These are phyloP conservation scores for Anneissia japonica DNA, from an alignment of 35 echinoderm and acorn worm genomes.

Conservation along the genomic window DNA sequence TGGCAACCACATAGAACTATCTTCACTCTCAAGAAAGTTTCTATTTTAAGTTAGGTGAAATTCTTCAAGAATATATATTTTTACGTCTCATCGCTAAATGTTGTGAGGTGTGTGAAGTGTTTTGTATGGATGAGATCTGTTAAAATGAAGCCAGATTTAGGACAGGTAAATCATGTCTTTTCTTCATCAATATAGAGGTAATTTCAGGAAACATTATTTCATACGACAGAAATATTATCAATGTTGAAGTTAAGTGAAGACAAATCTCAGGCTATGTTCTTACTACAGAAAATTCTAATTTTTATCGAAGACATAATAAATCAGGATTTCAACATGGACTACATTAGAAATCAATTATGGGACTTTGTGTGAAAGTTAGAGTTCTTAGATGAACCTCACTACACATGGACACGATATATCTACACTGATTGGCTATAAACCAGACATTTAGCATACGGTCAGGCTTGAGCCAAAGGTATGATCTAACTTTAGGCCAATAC, in stretches of 20 bases:
- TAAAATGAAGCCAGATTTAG: not conserved
- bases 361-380: not conserved
- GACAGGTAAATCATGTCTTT: not conserved
- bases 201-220: not conserved
- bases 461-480: not conserved
- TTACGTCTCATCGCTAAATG: not conserved
- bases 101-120: not conserved
- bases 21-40: not conserved
- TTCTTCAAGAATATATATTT: not conserved
- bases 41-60: not conserved
- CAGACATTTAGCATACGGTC: not conserved
- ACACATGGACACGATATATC: not conserved
- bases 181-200: not conserved
- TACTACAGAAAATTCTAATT: not conserved
- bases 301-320: not conserved
- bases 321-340: not conserved
- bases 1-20: not conserved
- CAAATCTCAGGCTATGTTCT: not conserved
- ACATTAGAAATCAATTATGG: not conserved
- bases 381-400: not conserved
- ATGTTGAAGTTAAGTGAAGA: not conserved
- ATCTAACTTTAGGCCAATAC: too few species aligned
- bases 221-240: not conserved
- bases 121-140: not conserved
- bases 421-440: not conserved